Base-by-base conservation (phyloP, 2,888 invertebrate genomes). In the Agrotis exclamationis region DNA sequence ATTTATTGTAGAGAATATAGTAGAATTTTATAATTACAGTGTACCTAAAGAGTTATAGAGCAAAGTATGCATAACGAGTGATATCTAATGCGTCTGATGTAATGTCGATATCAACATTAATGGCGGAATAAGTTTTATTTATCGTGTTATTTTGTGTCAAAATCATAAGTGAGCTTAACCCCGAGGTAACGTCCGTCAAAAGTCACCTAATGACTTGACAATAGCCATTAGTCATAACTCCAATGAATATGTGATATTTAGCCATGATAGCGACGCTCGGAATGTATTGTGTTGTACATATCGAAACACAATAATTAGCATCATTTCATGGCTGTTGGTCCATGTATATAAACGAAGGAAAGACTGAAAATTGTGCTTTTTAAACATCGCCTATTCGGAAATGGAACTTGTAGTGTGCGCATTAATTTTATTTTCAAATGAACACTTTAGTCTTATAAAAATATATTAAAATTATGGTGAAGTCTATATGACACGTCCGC, bases 311-410 rank as follows among this genome's bases (percentile, higher is more conserved):
- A 79, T 78, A 73, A 80, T 66, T 69, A 76, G 72, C 74, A 83
- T 73, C 68, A 76, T 76, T 79, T 83, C 80, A 79, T 82, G 82
- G 79, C 75, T 82, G 74, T 79, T 70, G 80, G 94, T 94, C 93
- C 94, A 93, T 94, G 93, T 95, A 94, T 88, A 94, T 94, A 93
- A 92, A 82, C 70, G 87, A 90, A 93, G 90, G 94, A 92, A 96
- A 96, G 95, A 95, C 95, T 95, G 95, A 93, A 88, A 88, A 85
- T 83, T 79, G 85, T 84, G 85, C 85, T 85, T 85, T 84, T 83
- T 85, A 76, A 83, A 84, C 80, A 85, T 78, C 78, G 75, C 74
- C 76, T 85, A 76, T 72, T 77, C 62, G 67, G 68, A 80, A 77
- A 70, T 68, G 70, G 65, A 77, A 77, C 50, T 73, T 62, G 20